Conservation (phyloP, 2,113 vertebrate species). For the Collichthys lucidus region DNA sequence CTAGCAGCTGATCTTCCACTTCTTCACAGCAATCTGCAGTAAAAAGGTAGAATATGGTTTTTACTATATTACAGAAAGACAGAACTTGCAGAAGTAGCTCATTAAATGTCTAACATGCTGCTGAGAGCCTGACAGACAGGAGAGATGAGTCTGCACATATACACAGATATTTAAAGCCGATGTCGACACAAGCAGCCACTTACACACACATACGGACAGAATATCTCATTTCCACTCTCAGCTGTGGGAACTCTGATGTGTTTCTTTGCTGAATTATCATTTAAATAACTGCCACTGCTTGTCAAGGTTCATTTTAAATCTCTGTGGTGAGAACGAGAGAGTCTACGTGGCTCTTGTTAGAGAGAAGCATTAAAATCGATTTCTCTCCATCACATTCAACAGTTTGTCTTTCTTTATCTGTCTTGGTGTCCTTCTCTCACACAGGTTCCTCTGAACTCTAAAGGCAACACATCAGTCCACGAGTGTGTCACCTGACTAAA, state of each 20-base stretch:
- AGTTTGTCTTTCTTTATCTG: constrained; percentile 27
- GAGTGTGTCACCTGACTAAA: constrained; percentile 17
- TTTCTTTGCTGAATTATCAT: constrained; percentile 45
- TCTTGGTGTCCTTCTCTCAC: constrained; percentile 7
- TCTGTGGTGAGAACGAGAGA: not conserved
- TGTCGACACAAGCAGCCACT: not conserved
- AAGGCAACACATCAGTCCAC: constrained; percentile 9
- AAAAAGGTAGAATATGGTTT: too few relatives aligned
- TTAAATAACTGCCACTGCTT: constrained; percentile 39
- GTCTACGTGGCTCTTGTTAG: constrained; percentile 26
- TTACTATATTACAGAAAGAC: too few relatives aligned
- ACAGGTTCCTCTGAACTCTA: not conserved
- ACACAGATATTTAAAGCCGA: too few relatives aligned
- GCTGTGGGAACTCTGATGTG: not conserved
- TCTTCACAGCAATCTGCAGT: too few relatives aligned
- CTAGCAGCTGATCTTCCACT: too few relatives aligned
- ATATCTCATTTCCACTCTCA: not conserved
- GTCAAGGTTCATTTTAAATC: constrained; percentile 8
- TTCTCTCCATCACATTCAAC: constrained; percentile 36
- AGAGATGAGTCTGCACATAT: too few relatives aligned
- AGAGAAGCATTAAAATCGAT: constrained; percentile 1
- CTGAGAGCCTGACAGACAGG: too few relatives aligned
- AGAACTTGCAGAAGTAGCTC: too few relatives aligned
- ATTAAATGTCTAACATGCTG: too few relatives aligned
- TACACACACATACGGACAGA: not conserved